These are phyloP conservation scores for Struthidea cinerea DNA, from an alignment of 2,113 vertebrate species.

Conservation along the genomic window DNA sequence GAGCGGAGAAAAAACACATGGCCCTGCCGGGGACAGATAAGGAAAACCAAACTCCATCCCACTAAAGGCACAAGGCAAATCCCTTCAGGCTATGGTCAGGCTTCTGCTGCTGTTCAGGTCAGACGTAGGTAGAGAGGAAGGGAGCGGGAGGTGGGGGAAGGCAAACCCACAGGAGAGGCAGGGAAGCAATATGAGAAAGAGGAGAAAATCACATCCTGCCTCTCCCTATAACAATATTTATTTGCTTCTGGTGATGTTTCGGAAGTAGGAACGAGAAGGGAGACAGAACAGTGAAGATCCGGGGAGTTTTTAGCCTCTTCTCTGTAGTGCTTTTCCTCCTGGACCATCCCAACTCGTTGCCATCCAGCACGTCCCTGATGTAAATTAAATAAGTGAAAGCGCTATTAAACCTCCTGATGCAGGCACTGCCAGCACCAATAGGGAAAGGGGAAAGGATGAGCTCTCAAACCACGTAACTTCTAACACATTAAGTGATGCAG, in stretches of 20 bases:
- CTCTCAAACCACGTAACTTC: background rate
- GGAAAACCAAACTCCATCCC: background rate
- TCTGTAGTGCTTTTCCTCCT: background rate
- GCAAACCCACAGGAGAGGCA: background rate
- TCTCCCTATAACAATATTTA: background rate
- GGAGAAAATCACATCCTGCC: background rate
- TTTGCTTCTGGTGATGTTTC: background rate
- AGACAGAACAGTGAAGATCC: background rate
- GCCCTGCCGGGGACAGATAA: background rate
- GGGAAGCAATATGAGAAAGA: background rate
- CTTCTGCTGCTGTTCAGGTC: background rate
- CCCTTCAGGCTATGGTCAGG: background rate
- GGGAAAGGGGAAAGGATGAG: background rate
- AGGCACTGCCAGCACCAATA: background rate
- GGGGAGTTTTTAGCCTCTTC: background rate
- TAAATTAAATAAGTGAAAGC: conserved; percentile 26
- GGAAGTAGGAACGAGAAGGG: background rate
- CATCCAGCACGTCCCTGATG: background rate
- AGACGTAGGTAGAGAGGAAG: background rate
- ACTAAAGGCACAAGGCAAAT: background rate
- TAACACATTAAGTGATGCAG: background rate
- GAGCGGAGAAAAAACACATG: background rate
- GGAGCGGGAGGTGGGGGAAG: background rate
- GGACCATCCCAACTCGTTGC: background rate
- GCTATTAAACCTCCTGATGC: background rate